A percentile compares a stretch with the other conserved stretches of the same genome.
phyloP scores from a whole-genome alignment of 23 tunicate genomes.

The Phallusia fumigata region DNA sequence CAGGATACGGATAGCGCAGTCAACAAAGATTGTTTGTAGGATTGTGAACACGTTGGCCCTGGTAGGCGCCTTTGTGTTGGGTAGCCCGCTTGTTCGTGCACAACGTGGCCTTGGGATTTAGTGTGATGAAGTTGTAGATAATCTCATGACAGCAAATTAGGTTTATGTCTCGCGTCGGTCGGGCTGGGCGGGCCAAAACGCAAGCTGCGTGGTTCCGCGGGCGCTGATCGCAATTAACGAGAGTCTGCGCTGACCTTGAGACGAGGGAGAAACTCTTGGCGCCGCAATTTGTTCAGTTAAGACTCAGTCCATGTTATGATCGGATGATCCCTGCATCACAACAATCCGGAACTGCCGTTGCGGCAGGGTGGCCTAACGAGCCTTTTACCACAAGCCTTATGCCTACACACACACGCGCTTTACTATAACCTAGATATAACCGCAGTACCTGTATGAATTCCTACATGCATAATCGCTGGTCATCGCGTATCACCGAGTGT shows the following conservation, averaged over 20 bases:
- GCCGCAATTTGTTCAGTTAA: conserved; percentile 1
- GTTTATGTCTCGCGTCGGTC: not conserved
- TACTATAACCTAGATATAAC: too few relatives aligned
- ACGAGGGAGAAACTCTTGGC: not conserved
- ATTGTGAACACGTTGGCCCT: too few relatives aligned
- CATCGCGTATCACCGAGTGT: too few relatives aligned
- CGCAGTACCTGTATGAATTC: too few relatives aligned
- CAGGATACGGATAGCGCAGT: not conserved
- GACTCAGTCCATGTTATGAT: not conserved
- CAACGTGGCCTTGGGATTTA: not conserved
- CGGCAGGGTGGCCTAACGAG: not conserved
- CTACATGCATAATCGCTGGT: too few relatives aligned
- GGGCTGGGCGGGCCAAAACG: not conserved
- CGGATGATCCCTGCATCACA: conserved; percentile 2
- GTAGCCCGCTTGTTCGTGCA: too few relatives aligned
- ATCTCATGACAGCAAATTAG: conserved; percentile 4
- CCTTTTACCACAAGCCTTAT: too few relatives aligned
- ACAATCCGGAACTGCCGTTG: not conserved
- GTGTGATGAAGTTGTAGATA: not conserved
- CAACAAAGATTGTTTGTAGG: too few relatives aligned
- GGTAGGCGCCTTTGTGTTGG: too few relatives aligned
- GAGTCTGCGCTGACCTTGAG: not conserved
- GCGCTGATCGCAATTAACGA: not conserved
- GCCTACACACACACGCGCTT: too few relatives aligned
- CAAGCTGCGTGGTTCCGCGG: not conserved